phyloP scores from a whole-genome alignment of 2,888 invertebrate species.

The Zygothrica quintamaculata region DNA sequence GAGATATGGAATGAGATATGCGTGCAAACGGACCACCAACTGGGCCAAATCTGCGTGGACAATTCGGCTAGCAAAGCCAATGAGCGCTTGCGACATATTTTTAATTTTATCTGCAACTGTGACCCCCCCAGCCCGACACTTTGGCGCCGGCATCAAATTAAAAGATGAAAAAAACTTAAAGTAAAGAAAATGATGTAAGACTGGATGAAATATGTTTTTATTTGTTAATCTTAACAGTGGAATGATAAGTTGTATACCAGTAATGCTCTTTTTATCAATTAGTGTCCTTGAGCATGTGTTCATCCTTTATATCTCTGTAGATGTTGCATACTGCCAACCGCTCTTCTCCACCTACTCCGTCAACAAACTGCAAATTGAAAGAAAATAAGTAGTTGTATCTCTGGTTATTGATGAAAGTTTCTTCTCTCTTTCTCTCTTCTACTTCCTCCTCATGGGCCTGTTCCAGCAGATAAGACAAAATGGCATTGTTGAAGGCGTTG shows the following conservation, averaged over 20 bases:
- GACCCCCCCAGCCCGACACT: constrained; percentile 19
- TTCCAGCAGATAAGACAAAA: constrained; percentile 62
- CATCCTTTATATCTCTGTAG: neutral
- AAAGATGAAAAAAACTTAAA: no score
- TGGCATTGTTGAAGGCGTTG: constrained; percentile 58
- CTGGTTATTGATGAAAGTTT: no score
- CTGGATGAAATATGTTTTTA: no score
- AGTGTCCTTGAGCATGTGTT: no score
- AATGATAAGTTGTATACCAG: no score
- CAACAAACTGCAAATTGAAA: constrained; percentile 63
- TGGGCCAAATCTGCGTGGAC: constrained; percentile 10
- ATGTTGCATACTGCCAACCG: constrained; percentile 1
- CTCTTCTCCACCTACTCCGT: constrained; percentile 15
- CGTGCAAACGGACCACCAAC: constrained; percentile 24
- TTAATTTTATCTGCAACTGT: constrained; percentile 64
- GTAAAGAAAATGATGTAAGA: no score
- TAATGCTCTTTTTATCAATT: no score
- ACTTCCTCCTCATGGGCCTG: neutral
- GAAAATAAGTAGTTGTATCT: constrained; percentile 71
- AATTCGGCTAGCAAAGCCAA: constrained; percentile 46
- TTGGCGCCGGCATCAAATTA: constrained; percentile 1
- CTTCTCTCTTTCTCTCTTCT: neutral
- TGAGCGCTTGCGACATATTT: constrained; percentile 59
- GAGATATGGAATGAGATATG: neutral
- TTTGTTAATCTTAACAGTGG: no score